Base-by-base conservation (phyloP, 2,797 vertebrate species). In the Kryptolebias ocellatus region DNA sequence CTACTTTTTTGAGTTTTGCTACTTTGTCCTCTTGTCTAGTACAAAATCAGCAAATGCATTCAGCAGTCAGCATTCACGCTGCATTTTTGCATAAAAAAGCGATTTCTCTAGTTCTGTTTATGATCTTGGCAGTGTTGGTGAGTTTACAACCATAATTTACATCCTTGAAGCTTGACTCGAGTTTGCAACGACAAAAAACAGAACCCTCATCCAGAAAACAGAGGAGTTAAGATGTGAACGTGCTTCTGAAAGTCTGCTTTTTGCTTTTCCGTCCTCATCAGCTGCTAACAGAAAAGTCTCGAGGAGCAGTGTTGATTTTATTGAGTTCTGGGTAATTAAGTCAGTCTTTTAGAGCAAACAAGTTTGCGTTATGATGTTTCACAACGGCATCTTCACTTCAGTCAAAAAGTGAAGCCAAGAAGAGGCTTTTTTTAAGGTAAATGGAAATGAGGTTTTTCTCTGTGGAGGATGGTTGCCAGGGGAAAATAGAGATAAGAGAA, bases 301-400 rank as follows among this genome's bases (percentile, higher is more conserved):
- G 45, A 11, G 14, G 34, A 64, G 16, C 34, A 42, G 18, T 60
- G 70, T 62, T 74, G 69, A 72, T 24, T 75, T 70, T 29, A 39
- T 57, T 53, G 45, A 74, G 78, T 75, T 75, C 37, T 53, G 53
- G 53, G 53, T 75, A 45, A 73, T 78, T 3, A 47, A 53, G 55
- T 54, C 37, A 24, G 55, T 60, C 31, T 50, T 77, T 54, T 18
- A 56, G 20, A 11, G 51, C 31, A 39, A 61, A 71, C 20, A 45
- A 31, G 76, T 88, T 81, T 80, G 64, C 18, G 54, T 70, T 78
- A 74, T 42, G 31, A 70, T 46, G 63, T 70, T 80, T 71, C 75
- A 80, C 69, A 53, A 51, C 65, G 65, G 63, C 53, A 74, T 53
- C 17, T 60, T 53, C 28, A 64, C 29, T 76, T 44, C 61, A 64